These are phyloP conservation scores for Lochmaea crataegi DNA, from an alignment of 2,888 invertebrate species.

Conservation along the genomic window DNA sequence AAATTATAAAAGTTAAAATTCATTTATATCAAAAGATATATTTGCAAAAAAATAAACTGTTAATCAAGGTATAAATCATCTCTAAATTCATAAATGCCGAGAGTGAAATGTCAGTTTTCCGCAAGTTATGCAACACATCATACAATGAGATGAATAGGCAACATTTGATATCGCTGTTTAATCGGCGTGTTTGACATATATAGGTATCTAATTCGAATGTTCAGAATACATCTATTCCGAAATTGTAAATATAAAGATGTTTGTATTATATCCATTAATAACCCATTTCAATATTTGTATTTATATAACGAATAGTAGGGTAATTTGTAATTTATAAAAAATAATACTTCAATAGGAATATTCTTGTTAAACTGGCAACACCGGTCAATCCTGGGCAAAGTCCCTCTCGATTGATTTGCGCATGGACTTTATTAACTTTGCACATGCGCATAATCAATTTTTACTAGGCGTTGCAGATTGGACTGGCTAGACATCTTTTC, in stretches of 20 bases:
- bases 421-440: constrained; percentile 10
- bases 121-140: too few species aligned
- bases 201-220: background rate
- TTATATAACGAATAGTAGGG: background rate
- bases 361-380: constrained; percentile 17
- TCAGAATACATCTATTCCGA: background rate
- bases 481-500: constrained; percentile 32
- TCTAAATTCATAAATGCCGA: too few species aligned
- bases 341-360: background rate
- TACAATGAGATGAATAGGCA: too few species aligned
- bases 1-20: too few species aligned
- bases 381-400: constrained; percentile 20
- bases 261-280: background rate
- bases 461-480: constrained; percentile 36
- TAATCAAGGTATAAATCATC: too few species aligned
- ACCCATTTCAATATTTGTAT: background rate
- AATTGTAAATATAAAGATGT: background rate
- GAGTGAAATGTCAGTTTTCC: too few species aligned
- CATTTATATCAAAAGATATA: too few species aligned
- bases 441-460: constrained; percentile 30
- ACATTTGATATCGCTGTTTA: background rate
- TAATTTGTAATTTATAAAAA: background rate
- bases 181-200: background rate
- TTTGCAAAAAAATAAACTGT: too few species aligned
- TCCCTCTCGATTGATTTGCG: constrained; percentile 29